Percentiles rank a stretch among this genome's conserved stretches.
These are phyloP conservation scores for Paradisaea rubra DNA, from an alignment of 2,113 vertebrate species.

Conservation along the genomic window DNA sequence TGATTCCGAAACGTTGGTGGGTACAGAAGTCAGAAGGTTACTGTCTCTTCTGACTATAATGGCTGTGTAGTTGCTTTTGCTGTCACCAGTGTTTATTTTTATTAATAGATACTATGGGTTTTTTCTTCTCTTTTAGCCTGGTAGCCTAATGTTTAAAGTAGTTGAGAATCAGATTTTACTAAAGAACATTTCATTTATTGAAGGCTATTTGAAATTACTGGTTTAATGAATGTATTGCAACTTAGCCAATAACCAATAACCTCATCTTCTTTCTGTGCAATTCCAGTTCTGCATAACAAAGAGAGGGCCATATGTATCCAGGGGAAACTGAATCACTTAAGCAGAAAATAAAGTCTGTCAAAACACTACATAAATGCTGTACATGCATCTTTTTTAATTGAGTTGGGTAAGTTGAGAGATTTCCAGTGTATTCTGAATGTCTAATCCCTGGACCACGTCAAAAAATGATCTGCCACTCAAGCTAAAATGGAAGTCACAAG, in stretches of 20 bases:
- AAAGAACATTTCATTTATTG: not conserved
- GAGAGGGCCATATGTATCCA: not conserved
- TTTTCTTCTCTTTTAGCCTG: not conserved
- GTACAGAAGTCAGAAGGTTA: not conserved
- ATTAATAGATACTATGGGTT: not conserved
- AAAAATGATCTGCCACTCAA: not conserved
- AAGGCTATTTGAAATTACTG: not conserved
- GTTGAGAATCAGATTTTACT: not conserved
- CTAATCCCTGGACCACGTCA: not conserved
- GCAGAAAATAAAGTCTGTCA: conserved; percentile 38
- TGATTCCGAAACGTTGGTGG: not conserved
- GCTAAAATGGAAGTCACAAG: not conserved
- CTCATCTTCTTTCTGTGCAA: not conserved
- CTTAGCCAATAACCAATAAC: not conserved
- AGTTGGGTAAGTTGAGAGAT: not conserved
- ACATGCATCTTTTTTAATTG: not conserved
- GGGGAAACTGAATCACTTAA: not conserved
- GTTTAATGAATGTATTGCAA: not conserved
- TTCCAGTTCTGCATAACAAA: not conserved
- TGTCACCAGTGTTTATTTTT: not conserved
- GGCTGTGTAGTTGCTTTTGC: not conserved
- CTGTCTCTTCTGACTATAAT: not conserved
- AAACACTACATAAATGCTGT: not conserved
- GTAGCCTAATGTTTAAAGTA: not conserved
- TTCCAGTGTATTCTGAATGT: not conserved